Percentiles rank a stretch among this genome's conserved stretches.
Evolutionary conservation across 2,113 vertebrate genomes (phyloP).

Genomic region (Hirundichthys speculiger): DNA sequence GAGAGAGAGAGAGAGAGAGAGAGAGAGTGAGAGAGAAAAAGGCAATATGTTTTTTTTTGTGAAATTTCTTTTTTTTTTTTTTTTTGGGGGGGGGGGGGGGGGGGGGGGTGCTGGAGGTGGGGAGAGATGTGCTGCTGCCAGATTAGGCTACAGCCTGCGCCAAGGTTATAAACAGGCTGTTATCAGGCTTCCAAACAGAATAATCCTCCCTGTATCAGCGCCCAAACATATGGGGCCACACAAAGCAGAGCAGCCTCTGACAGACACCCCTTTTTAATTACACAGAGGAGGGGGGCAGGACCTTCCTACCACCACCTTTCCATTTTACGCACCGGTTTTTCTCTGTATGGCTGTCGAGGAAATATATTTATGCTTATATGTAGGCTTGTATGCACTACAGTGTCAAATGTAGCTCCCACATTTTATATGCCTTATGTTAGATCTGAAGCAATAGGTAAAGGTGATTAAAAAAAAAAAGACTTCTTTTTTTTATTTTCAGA

Average conservation of each 20-base stretch:
- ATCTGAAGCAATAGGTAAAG: not conserved
- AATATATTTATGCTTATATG: conserved; percentile 21
- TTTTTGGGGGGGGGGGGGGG: conserved; percentile 37
- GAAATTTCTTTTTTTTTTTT: too few species aligned
- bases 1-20: too few species aligned
- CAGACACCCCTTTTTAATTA: conserved; percentile 98
- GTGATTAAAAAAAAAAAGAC: not conserved
- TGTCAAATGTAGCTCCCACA: not conserved
- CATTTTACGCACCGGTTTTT: conserved; percentile 38
- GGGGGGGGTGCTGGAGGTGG: conserved; percentile 42
- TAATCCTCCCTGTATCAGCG: conserved; percentile 98
- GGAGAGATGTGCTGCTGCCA: conserved; percentile 88
- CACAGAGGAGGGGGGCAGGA: conserved; percentile 86
- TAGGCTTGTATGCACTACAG: not conserved
- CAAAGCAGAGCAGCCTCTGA: conserved; percentile 94
- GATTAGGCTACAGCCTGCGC: conserved; percentile 95
- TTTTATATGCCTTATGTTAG: not conserved
- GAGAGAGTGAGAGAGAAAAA: too few species aligned
- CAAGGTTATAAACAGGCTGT: conserved; percentile 99
- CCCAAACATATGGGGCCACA: conserved; percentile 98
- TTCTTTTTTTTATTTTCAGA: not conserved
- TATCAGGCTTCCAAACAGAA: conserved; percentile 97
- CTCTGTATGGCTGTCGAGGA: conserved; percentile 27
- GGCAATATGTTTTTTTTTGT: conserved; percentile 61
- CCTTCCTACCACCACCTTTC: conserved; percentile 48